Percentiles rank a stretch among this genome's conserved stretches.
These are phyloP conservation scores for Oncorhynchus masou DNA, from an alignment of 2,113 vertebrate species.

Conservation along the genomic window DNA sequence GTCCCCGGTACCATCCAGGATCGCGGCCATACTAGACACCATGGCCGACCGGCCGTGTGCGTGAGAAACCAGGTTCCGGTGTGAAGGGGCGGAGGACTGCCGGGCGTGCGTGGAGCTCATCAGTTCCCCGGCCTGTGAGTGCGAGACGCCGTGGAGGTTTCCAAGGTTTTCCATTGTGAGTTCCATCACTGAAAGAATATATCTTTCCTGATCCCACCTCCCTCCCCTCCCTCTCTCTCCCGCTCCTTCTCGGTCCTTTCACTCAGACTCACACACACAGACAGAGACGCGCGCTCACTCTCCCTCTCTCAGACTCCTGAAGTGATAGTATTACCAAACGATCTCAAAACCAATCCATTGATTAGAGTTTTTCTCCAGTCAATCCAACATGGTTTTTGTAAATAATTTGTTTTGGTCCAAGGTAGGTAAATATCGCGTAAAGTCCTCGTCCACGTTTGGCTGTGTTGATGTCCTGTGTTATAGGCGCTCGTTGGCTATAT, in stretches of 20 bases:
- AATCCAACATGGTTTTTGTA: slow-evolving; percentile 50
- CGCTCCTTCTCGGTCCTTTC: slow-evolving; percentile 61
- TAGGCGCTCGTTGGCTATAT: slow-evolving; percentile 49
- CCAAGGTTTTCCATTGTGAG: slow-evolving; percentile 93
- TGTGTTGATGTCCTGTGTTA: slow-evolving; percentile 31
- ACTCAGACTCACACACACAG: slow-evolving; percentile 18
- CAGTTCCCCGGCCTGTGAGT: slow-evolving; percentile 87
- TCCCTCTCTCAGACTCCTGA: slow-evolving; percentile 52
- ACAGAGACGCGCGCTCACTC: slow-evolving; percentile 44
- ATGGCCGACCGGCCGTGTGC: slow-evolving; percentile 79
- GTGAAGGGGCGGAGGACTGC: slow-evolving; percentile 70
- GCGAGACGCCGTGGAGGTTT: slow-evolving; percentile 86
- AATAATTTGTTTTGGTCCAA: slow-evolving; percentile 43
- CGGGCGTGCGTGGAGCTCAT: slow-evolving; percentile 86
- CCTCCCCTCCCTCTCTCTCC: slow-evolving; percentile 52
- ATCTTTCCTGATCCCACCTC: slow-evolving; percentile 53
- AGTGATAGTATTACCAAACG: slow-evolving; percentile 66
- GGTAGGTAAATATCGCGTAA: slow-evolving; percentile 25
- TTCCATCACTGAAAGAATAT: slow-evolving; percentile 80
- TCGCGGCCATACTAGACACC: slow-evolving; percentile 87
- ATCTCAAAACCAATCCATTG: too few species aligned
- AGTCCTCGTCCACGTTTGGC: slow-evolving; percentile 32
- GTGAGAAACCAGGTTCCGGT: slow-evolving; percentile 86
- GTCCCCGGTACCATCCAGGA: slow-evolving; percentile 86
- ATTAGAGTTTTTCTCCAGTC: slow-evolving; percentile 44